Evolutionary conservation across 2,797 vertebrate genomes (phyloP).

Genomic region (Enteromius afrohamiltoni): DNA sequence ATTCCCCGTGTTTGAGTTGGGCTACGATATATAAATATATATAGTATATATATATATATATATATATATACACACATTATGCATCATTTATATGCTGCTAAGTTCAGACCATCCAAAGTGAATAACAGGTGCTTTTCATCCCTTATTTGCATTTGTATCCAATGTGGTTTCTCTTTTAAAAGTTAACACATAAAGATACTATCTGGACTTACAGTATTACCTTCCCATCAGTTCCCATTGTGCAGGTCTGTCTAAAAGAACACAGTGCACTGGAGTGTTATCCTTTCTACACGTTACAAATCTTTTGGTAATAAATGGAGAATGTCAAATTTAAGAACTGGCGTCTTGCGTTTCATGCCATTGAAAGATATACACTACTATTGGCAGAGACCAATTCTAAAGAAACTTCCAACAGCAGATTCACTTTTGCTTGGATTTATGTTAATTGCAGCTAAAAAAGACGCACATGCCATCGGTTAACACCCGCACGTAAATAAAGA

Average conservation of each 20-base stretch:
- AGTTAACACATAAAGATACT: conserved; percentile 64
- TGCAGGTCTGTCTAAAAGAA: conserved; percentile 76
- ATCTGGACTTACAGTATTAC: conserved; percentile 83
- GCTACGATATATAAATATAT: conserved; percentile 38
- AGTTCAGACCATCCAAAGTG: conserved; percentile 82
- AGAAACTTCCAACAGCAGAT: background rate
- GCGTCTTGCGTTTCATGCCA: conserved; percentile 5
- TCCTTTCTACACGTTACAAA: conserved; percentile 84
- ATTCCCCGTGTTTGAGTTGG: conserved; percentile 75
- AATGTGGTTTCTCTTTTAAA: conserved; percentile 78
- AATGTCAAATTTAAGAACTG: conserved; percentile 40
- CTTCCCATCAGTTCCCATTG: conserved; percentile 80
- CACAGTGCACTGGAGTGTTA: conserved; percentile 78
- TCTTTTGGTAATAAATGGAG: conserved; percentile 85
- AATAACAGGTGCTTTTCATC: conserved; percentile 80
- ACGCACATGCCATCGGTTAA: background rate
- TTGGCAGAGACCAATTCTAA: background rate
- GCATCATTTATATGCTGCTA: conserved; percentile 84
- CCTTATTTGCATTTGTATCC: conserved; percentile 83
- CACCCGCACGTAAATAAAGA: background rate
- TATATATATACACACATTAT: conserved; percentile 62
- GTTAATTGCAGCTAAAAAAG: background rate
- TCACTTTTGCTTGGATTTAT: background rate
- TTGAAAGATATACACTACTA: background rate
- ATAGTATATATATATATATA: background rate